These are phyloP conservation scores for Gymnogyps californianus DNA, from an alignment of 2,113 vertebrate species.

Conservation along the genomic window DNA sequence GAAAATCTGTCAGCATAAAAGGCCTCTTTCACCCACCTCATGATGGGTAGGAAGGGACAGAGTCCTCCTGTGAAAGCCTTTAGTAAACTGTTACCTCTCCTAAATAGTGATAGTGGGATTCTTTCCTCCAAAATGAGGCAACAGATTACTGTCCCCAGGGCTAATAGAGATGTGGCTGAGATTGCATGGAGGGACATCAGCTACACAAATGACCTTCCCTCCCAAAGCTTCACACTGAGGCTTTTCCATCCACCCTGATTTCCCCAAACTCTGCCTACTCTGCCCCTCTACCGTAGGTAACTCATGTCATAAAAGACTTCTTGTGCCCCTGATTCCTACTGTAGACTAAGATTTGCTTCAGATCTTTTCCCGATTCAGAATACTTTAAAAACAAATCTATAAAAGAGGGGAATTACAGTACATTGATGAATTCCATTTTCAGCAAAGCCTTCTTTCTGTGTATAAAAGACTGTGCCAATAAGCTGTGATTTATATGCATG, in stretches of 20 bases:
- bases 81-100: not conserved
- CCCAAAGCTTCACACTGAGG: not conserved
- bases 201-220: not conserved
- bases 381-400: not conserved
- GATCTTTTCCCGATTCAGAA: not conserved
- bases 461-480: not conserved
- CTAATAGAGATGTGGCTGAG: not conserved
- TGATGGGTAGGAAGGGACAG: not conserved
- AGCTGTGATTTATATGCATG: constrained; percentile 35
- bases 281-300: not conserved
- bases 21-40: not conserved
- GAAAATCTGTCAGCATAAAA: not conserved
- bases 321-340: not conserved
- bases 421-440: not conserved
- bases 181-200: not conserved
- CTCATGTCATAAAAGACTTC: not conserved
- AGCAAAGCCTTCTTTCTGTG: not conserved
- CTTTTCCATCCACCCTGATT: not conserved
- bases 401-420: not conserved
- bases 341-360: not conserved
- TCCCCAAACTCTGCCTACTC: not conserved
- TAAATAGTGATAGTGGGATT: not conserved
- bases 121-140: not conserved
- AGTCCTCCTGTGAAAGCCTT: not conserved
- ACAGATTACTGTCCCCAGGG: not conserved